Evolutionary conservation across 2,797 vertebrate genomes (phyloP).

Genomic region (Neopelma chrysocephalum): DNA sequence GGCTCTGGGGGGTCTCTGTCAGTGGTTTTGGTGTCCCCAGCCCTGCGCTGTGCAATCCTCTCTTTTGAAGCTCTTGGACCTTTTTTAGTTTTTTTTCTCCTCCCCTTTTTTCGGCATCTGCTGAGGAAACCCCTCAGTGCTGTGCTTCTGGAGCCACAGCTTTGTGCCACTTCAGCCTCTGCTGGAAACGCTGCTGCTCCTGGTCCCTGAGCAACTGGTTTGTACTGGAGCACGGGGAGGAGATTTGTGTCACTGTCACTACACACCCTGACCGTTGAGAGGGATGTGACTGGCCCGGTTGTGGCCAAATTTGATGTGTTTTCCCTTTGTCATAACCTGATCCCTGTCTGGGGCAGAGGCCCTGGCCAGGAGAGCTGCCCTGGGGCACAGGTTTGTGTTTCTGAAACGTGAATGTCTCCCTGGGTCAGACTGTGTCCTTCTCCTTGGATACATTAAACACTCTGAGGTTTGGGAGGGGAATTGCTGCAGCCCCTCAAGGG

Average conservation of each 20-base stretch:
- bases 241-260: not conserved
- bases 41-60: fast-evolving
- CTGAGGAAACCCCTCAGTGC: not conserved
- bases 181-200: not conserved
- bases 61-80: not conserved
- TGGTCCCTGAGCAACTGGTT: not conserved
- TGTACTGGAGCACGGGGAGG: not conserved
- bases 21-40: not conserved
- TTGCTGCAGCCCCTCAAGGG: not conserved
- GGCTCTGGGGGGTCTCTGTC: not conserved
- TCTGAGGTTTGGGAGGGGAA: not conserved
- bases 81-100: not conserved
- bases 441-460: not conserved
- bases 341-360: not conserved
- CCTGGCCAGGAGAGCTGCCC: not conserved
- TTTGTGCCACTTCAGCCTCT: not conserved
- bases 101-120: not conserved
- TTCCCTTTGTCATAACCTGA: not conserved
- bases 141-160: not conserved
- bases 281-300: fast-evolving
- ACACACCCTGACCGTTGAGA: fast-evolving
- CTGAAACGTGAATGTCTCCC: not conserved
- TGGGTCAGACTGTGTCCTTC: not conserved
- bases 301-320: not conserved
- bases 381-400: fast-evolving